Conservation (phyloP, 1,140 invertebrate species). For the Xylocopa sonorina region DNA sequence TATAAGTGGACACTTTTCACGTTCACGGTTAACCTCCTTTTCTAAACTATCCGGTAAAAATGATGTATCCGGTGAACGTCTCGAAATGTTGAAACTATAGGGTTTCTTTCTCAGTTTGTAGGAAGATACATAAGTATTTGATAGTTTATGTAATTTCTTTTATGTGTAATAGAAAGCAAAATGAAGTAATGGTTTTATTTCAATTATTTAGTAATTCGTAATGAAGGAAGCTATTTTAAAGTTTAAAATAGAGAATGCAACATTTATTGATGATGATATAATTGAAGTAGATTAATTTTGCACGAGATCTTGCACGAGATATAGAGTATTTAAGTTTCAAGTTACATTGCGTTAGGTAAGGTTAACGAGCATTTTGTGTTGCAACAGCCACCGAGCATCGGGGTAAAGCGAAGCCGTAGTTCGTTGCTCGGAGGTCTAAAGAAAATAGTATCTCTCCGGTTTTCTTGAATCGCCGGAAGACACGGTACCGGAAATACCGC, state of each 20-base stretch:
- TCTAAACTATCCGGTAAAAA: background rate
- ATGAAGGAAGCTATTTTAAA: too few relatives aligned
- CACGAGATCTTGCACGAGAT: too few relatives aligned
- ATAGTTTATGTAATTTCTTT: too few relatives aligned
- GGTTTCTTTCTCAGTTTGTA: too few relatives aligned
- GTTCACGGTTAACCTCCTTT: conserved; percentile 1
- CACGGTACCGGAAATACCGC: conserved; percentile 27
- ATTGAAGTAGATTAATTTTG: too few relatives aligned
- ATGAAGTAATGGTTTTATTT: too few relatives aligned
- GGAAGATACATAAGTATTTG: too few relatives aligned
- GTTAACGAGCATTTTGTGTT: background rate
- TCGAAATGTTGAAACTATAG: background rate
- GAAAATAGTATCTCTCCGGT: background rate
- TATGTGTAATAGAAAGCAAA: too few relatives aligned
- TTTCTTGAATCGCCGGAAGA: conserved; percentile 21
- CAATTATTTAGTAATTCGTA: too few relatives aligned
- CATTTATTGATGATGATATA: too few relatives aligned
- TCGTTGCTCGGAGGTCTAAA: background rate
- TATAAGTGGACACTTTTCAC: conserved; percentile 22
- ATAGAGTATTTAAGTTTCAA: background rate
- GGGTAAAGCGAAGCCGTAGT: background rate
- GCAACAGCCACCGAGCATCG: background rate
- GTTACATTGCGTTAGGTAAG: too few relatives aligned
- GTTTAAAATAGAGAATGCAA: too few relatives aligned
- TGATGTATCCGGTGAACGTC: background rate